A percentile compares a stretch with the other conserved stretches of the same genome.
phyloP scores from a whole-genome alignment of 64 coral and sea anemone species.

The Stichodactyla helianthus region DNA sequence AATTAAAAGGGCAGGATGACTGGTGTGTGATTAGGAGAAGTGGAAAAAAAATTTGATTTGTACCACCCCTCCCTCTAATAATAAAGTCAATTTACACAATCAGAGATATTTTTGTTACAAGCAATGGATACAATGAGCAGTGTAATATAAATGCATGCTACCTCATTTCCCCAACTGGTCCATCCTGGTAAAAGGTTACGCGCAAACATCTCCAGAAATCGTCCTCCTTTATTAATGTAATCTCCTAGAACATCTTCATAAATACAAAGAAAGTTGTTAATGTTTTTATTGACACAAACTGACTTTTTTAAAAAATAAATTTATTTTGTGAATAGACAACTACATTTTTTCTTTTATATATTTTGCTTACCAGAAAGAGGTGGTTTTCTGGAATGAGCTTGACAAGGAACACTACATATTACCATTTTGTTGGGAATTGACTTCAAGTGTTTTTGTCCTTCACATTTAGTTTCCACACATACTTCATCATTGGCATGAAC shows the following conservation, averaged over 20 bases:
- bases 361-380: conserved; percentile 72
- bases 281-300: too few relatives aligned
- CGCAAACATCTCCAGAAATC: conserved; percentile 93
- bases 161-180: conserved; percentile 99
- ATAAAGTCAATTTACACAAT: too few relatives aligned
- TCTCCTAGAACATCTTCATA: conserved; percentile 63
- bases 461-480: background rate
- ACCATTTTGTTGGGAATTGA: conserved; percentile 54
- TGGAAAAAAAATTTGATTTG: too few relatives aligned
- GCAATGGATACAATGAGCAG: too few relatives aligned
- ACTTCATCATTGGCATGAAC: background rate
- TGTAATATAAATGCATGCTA: background rate
- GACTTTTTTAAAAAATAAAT: too few relatives aligned
- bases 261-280: background rate
- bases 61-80: too few relatives aligned
- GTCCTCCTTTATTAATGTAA: conserved; percentile 50
- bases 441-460: background rate
- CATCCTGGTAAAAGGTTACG: conserved; percentile 83
- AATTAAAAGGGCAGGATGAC: too few relatives aligned
- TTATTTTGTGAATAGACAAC: too few relatives aligned
- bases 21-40: too few relatives aligned
- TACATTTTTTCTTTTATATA: background rate
- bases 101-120: too few relatives aligned
- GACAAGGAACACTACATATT: conserved; percentile 87
- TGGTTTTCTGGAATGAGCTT: conserved; percentile 88